These are phyloP conservation scores for Silurus lanzhouensis DNA, from an alignment of 2,797 vertebrate species.

Conservation along the genomic window DNA sequence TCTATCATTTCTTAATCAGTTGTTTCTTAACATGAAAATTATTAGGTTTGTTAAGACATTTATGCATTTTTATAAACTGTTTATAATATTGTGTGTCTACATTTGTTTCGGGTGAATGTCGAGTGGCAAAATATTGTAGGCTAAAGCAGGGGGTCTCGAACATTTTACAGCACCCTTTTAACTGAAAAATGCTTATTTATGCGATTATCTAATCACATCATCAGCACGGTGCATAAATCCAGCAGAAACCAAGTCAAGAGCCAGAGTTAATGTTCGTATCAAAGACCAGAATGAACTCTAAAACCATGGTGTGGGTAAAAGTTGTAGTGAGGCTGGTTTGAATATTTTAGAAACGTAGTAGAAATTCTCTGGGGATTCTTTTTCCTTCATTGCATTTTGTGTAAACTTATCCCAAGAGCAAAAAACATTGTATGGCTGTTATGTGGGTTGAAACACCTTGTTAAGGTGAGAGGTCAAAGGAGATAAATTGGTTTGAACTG, in stretches of 20 bases:
- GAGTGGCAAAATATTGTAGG: neutral
- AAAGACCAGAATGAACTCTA: neutral
- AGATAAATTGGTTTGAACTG: neutral
- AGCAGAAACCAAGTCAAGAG: neutral
- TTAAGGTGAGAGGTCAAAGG: neutral
- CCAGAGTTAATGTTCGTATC: neutral
- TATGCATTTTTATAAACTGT: neutral
- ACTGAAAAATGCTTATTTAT: slow-evolving; percentile 1
- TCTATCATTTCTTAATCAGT: slow-evolving; percentile 36
- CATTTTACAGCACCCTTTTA: neutral
- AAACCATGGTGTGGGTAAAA: neutral
- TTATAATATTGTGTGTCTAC: neutral
- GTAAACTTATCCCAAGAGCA: neutral
- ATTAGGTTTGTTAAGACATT: slow-evolving; percentile 24
- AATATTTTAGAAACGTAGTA: neutral
- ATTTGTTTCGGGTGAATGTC: neutral
- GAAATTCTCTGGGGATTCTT: neutral
- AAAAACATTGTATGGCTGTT: neutral
- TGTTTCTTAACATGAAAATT: neutral
- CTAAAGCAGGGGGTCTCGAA: neutral
- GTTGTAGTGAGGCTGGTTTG: neutral
- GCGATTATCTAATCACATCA: neutral
- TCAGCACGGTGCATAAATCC: neutral
- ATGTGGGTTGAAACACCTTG: neutral
- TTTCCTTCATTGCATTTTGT: no score